These are phyloP conservation scores for Trichopria drosophilae DNA, from an alignment of 2,888 invertebrate species.

Conservation along the genomic window DNA sequence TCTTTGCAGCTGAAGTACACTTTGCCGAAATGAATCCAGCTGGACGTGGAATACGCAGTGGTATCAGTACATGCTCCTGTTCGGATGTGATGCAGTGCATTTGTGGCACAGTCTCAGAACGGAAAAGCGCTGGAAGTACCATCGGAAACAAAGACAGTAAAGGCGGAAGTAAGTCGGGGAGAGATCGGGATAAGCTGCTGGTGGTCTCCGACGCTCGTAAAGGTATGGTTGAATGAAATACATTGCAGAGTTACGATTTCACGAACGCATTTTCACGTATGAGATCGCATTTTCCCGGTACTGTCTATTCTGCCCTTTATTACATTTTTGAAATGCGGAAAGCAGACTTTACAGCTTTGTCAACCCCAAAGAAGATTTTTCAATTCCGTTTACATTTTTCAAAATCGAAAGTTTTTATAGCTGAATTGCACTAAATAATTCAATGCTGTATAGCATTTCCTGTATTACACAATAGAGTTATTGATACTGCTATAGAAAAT, in stretches of 20 bases:
- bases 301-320: background rate
- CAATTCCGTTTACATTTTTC: too few species aligned
- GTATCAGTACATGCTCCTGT: constrained; percentile 61
- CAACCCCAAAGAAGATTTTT: too few species aligned
- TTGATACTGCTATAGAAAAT: too few species aligned
- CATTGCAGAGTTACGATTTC: background rate
- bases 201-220: constrained; percentile 44
- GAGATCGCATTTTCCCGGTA: background rate
- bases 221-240: constrained; percentile 38
- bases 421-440: too few species aligned
- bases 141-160: constrained; percentile 34
- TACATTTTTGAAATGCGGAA: too few species aligned
- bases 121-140: constrained; percentile 30
- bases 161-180: constrained; percentile 36
- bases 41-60: constrained; percentile 60
- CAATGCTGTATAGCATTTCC: too few species aligned
- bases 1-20: constrained; percentile 50
- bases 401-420: too few species aligned
- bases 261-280: background rate
- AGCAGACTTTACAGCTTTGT: too few species aligned
- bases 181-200: constrained; percentile 40
- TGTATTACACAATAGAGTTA: too few species aligned
- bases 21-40: constrained; percentile 57
- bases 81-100: constrained; percentile 57
- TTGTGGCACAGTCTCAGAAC: constrained; percentile 52